These are phyloP conservation scores for Aplysina aerophoba DNA, from an alignment of 37 sponge, comb jelly and placozoan genomes.

Conservation along the genomic window DNA sequence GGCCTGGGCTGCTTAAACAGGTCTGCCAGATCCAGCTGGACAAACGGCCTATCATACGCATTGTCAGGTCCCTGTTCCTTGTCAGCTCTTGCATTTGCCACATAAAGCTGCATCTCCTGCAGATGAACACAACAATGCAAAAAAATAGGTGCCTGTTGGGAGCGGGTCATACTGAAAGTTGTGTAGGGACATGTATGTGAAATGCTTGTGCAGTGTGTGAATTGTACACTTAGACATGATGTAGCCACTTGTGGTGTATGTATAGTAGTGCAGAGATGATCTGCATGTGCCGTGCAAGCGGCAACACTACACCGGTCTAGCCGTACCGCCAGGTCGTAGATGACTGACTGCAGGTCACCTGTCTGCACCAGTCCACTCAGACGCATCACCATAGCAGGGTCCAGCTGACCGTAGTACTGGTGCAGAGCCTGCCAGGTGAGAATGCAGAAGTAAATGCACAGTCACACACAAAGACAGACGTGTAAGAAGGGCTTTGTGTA, in stretches of 20 bases:
- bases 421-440: conserved; percentile 13
- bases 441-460: neutral
- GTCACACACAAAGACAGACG: neutral
- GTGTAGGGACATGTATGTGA: too few species aligned
- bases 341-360: conserved; percentile 58
- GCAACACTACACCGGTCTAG: neutral
- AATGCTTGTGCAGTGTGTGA: neutral
- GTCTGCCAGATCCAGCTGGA: conserved; percentile 34
- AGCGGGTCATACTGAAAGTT: too few species aligned
- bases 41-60: conserved; percentile 67
- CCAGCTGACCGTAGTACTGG: conserved; percentile 36
- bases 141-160: too few species aligned
- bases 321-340: conserved; percentile 56
- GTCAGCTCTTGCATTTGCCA: conserved; percentile 54
- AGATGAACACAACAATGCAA: neutral
- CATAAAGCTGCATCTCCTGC: conserved; percentile 53
- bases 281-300: too few species aligned
- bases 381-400: conserved; percentile 40
- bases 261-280: too few species aligned
- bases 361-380: conserved; percentile 60
- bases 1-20: conserved; percentile 53
- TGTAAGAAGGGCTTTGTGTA: neutral
- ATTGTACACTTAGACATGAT: too few species aligned
- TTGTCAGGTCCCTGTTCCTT: conserved; percentile 39
- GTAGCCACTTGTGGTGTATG: neutral